Conservation (phyloP, 2,797 vertebrate genomes). For the Myripristis murdjan region DNA sequence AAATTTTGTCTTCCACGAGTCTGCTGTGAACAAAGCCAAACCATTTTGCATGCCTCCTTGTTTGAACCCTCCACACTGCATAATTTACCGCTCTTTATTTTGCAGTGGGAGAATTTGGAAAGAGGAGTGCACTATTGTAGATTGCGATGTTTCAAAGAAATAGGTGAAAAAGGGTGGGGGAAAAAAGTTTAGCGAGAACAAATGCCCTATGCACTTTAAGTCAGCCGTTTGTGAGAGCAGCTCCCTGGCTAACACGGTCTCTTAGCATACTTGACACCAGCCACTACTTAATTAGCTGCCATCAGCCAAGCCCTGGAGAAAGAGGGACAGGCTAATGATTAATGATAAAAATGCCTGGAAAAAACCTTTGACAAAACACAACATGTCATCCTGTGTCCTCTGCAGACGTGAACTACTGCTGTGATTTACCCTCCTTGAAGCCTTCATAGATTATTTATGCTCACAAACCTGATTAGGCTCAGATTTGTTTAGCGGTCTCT, state of each 20-base stretch:
- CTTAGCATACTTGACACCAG: conserved; percentile 79
- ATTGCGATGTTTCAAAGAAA: conserved; percentile 56
- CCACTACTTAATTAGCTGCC: conserved; percentile 86
- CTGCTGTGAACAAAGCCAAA: conserved; percentile 65
- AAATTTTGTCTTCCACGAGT: conserved; percentile 60
- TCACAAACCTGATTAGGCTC: conserved; percentile 55
- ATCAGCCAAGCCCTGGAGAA: conserved; percentile 79
- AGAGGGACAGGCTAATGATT: conserved; percentile 83
- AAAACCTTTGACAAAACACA: conserved; percentile 74
- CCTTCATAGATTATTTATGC: conserved; percentile 46
- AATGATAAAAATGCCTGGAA: conserved; percentile 81
- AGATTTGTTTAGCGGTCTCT: conserved; percentile 34
- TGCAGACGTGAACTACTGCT: conserved; percentile 60
- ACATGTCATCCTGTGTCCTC: conserved; percentile 74
- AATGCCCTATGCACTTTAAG: conserved; percentile 49
- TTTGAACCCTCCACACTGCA: conserved; percentile 50
- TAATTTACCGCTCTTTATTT: conserved; percentile 56
- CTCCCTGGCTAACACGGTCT: conserved; percentile 67
- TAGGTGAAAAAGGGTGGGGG: background rate
- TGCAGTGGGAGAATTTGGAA: conserved; percentile 34
- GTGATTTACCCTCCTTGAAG: conserved; percentile 57
- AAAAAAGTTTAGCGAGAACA: conserved; percentile 30
- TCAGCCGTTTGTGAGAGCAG: conserved; percentile 62
- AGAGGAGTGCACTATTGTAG: conserved; percentile 11
- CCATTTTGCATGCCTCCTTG: conserved; percentile 51